phyloP scores from a whole-genome alignment of 2,888 invertebrate species.

The Dryobotodes eremita region DNA sequence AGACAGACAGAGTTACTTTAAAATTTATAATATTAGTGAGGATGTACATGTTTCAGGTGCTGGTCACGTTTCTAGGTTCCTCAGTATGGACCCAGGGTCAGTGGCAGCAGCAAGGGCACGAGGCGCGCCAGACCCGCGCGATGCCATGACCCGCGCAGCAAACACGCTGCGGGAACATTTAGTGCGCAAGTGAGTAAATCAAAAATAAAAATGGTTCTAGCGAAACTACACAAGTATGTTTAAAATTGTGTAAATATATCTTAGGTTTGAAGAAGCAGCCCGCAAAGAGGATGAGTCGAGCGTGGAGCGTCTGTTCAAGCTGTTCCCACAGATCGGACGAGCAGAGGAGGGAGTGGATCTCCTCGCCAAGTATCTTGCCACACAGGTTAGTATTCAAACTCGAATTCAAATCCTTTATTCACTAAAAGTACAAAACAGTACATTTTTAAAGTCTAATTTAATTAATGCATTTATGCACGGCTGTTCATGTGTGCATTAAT shows the following conservation, averaged over 20 bases:
- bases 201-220: not conserved
- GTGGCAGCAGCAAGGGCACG: slow-evolving; percentile 86
- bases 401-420: not conserved
- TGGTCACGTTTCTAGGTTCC: slow-evolving; percentile 97
- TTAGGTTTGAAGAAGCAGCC: slow-evolving; percentile 97
- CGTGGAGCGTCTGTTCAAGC: slow-evolving; percentile 98
- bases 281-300: slow-evolving; percentile 96
- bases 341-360: slow-evolving; percentile 97
- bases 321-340: slow-evolving; percentile 98
- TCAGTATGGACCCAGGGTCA: slow-evolving; percentile 97
- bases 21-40: too few species aligned
- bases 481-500: not conserved
- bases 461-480: not conserved
- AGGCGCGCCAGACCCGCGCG: slow-evolving; percentile 84
- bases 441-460: not conserved
- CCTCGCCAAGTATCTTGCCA: slow-evolving; percentile 96
- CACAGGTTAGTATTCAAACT: slow-evolving; percentile 90
- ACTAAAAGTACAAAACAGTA: not conserved
- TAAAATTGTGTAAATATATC: not conserved
- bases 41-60: slow-evolving; percentile 91
- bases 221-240: not conserved
- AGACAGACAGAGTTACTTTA: not conserved
- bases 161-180: slow-evolving; percentile 83
- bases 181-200: slow-evolving; percentile 74
- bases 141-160: slow-evolving; percentile 83